Conservation (phyloP, 2,113 vertebrate species). For the Xiphophorus hellerii region DNA sequence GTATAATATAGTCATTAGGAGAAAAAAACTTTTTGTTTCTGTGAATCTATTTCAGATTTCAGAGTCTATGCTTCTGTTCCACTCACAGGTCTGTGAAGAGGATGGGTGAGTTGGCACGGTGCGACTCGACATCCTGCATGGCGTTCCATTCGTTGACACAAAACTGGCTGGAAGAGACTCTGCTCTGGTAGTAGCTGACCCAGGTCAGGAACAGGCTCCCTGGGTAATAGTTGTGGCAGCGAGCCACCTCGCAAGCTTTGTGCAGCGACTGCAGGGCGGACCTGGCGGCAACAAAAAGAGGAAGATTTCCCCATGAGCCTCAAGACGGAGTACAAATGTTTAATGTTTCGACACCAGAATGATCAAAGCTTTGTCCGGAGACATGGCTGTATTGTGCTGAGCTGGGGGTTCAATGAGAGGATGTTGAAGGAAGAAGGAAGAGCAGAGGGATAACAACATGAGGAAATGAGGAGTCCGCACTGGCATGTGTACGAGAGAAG, state of each 20-base stretch:
- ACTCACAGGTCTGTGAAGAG: constrained; percentile 97
- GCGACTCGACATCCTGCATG: constrained; percentile 97
- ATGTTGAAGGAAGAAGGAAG: not conserved
- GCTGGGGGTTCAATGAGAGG: constrained; percentile 9
- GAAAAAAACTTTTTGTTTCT: too few relatives aligned
- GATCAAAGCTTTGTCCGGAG: not conserved
- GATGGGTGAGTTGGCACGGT: constrained; percentile 92
- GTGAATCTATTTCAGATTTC: too few relatives aligned
- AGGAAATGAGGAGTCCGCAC: constrained; percentile 34
- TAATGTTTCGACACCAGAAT: not conserved
- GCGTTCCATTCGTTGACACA: constrained; percentile 98
- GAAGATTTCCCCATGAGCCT: constrained; percentile 4
- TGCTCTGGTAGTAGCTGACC: constrained; percentile 99
- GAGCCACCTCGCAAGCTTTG: constrained; percentile 95
- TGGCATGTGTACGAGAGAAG: constrained; percentile 17
- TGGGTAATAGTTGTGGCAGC: constrained; percentile 96
- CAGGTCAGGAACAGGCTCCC: constrained; percentile 97
- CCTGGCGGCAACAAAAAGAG: constrained; percentile 74
- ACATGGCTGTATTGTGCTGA: not conserved
- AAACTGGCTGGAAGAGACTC: constrained; percentile 90
- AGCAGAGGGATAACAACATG: constrained; percentile 17
- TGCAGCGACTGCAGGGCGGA: constrained; percentile 96
- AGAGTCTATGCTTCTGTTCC: not conserved
- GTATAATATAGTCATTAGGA: too few relatives aligned
- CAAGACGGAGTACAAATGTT: not conserved